Percentiles rank a stretch among this genome's conserved stretches.
Conservation (phyloP, 2,113 vertebrate species). For the Sprattus sprattus region DNA sequence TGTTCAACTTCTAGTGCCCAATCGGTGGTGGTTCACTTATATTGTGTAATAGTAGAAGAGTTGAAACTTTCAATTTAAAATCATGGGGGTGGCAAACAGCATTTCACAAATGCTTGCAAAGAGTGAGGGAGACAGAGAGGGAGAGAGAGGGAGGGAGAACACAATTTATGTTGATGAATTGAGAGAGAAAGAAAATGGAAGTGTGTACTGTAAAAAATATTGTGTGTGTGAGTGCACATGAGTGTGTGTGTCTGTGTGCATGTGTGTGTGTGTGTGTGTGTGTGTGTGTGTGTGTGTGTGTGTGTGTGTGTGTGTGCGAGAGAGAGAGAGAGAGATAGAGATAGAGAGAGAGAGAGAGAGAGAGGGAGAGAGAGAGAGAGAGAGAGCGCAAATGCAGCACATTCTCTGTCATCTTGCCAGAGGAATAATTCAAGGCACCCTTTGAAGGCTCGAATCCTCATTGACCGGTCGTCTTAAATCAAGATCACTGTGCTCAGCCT, state of each 20-base stretch:
- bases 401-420: constrained; percentile 57
- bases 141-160: constrained; percentile 29
- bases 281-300: not conserved
- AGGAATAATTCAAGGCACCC: constrained; percentile 70
- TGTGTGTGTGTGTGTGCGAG: not conserved
- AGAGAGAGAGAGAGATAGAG: constrained; percentile 44
- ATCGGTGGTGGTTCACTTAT: not conserved
- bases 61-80: not conserved
- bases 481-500: constrained; percentile 48
- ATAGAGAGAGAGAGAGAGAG: too few relatives aligned
- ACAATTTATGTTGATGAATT: too few relatives aligned
- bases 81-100: not conserved
- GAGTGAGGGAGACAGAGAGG: not conserved
- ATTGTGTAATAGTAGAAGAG: not conserved
- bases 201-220: too few relatives aligned
- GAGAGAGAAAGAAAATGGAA: too few relatives aligned
- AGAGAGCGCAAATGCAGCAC: constrained; percentile 54
- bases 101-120: not conserved
- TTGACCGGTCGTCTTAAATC: constrained; percentile 73
- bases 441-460: constrained; percentile 68
- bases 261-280: not conserved
- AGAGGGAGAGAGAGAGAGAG: constrained; percentile 27
- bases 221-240: too few relatives aligned
- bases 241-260: too few relatives aligned
- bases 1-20: not conserved